Evolutionary conservation across 2,888 invertebrate species (phyloP).

Genomic region (Celastrina argiolus): DNA sequence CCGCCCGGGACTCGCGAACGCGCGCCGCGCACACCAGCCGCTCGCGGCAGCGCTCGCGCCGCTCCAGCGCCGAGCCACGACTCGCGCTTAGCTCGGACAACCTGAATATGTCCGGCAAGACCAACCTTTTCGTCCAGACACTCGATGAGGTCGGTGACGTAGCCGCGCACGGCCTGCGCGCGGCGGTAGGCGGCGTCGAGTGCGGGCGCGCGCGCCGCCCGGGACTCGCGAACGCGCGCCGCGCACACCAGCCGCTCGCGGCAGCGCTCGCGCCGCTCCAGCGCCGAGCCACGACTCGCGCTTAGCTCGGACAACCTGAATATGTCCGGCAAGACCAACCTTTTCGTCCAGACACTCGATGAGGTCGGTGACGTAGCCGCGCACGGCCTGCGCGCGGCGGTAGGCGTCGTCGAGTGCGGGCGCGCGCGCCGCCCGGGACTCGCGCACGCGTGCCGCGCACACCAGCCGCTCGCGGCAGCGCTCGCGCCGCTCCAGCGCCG

Average conservation of each 20-base stretch:
- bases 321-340: no score
- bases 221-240: constrained; percentile 63
- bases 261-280: constrained; percentile 60
- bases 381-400: constrained; percentile 93
- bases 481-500: no score
- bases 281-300: constrained; percentile 50
- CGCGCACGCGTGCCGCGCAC: no score
- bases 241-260: constrained; percentile 45
- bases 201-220: constrained; percentile 66
- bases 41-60: constrained; percentile 55
- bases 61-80: constrained; percentile 58
- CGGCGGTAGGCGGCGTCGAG: constrained; percentile 91
- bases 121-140: no score
- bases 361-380: no score
- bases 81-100: constrained; percentile 47
- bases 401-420: no score
- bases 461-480: no score
- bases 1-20: constrained; percentile 65
- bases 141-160: no score
- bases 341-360: no score
- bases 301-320: constrained; percentile 54
- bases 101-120: no score
- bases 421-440: no score
- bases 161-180: no score
- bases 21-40: constrained; percentile 46